Evolutionary conservation across 2,797 vertebrate species (phyloP), one percentile per base, ranked within the genome.

Genomic region (Phyllotis vaccarum): DNA sequence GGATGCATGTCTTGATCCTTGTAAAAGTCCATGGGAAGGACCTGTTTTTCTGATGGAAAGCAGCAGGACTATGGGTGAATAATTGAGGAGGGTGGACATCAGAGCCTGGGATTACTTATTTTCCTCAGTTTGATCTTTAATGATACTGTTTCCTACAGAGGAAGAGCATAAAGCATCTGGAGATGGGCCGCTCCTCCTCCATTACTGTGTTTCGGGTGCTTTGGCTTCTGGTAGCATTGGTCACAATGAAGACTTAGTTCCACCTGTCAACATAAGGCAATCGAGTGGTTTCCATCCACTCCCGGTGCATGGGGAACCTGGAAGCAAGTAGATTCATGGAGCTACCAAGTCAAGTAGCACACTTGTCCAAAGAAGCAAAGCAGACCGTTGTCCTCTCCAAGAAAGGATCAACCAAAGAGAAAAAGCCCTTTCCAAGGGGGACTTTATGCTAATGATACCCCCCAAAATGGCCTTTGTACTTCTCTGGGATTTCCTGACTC

Each of bases 361-460:
- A 49, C 29, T 66, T 66, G 6, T 29, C 82, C 16, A 40, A 85
- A 85, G 81, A n/a, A 66, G 40, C 19, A 3, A 40, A 66, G 22
- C 6, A 49, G 43, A 34, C 82, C 43, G 14, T 85, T n/a, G 62
- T 3, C 43, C 43, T 52, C 43, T 66, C 82, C 19, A 10, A n/a
- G 6, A 19, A 68, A 66, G 31, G 19, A 10, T 16, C 62, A 85
- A 9, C 24, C 21, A 62, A 52, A 24, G 66, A 3, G 22, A 75
- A 29, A 16, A 76, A 66, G 9, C 3, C n/a, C 54, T 40, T 58
- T 54, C 34, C 54, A 10, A 2, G 0, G 3, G 31, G 34, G 1
- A 2, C n/a, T 0, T 6, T 8, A 5, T 49, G 40, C 66, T 3
- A 14, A 3, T 4, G 2, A 43, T 40, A 87, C 21, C 19, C n/a